Evolutionary conservation across 2,888 invertebrate species (phyloP), one percentile per base, ranked within the genome.

Genomic region (Pegoplata infirma): DNA sequence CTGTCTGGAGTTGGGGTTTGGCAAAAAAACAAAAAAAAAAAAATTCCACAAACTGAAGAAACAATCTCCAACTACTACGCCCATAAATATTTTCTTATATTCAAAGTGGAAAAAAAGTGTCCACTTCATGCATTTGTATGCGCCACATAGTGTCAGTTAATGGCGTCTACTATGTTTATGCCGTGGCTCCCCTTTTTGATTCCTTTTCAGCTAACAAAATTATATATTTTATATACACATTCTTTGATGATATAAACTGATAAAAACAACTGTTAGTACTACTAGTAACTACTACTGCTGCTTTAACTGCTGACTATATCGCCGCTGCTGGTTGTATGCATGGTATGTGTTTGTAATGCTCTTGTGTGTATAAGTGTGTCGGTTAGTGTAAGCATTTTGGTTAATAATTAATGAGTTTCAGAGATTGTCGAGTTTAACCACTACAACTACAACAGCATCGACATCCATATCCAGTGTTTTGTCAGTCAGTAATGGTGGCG

Each of bases 361-460:
- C 28, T 55, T 72, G 66, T 76, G 16, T n/a, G n/a, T 53, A 14
- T 53, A 5, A 53, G 61, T 53, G 25, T 68, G 59, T 49, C 32
- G 74, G 61, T 81, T 82, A 86, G 84, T 86, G 85, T 86, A 84
- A 85, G 58, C 63, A 74, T 67, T 77, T 69, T 83, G 83, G 84
- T 86, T 85, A 86, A 86, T 86, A 86, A 86, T 86, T 86, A 86
- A 86, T 85, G 86, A 86, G 86, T 83, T 86, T 82, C 56, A 71
- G 49, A 64, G 71, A 49, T 56, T 53, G 75, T 63, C 51, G 75
- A 58, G 75, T 63, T 79, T 63, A 75, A 71, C 75, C 75, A 63
- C 63, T 72, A 75, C 55, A 68, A 47, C 61, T 55, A 53, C 53
- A 68, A 47, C 61, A 47, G 47, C 53, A 63, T 49, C 63, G 56